These are phyloP conservation scores for Anthrax anthrax DNA, from an alignment of 2,888 invertebrate genomes.

Conservation along the genomic window DNA sequence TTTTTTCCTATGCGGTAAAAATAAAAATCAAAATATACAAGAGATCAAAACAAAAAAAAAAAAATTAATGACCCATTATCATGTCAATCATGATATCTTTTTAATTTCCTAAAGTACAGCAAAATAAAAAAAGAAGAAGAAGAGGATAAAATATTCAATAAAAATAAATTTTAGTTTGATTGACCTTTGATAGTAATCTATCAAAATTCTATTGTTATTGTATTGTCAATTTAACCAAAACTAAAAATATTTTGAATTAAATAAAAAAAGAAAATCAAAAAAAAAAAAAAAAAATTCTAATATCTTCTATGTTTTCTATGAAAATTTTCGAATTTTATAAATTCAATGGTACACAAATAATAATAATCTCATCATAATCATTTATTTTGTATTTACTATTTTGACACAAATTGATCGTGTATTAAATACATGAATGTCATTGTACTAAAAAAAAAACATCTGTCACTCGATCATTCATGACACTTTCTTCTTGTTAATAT, in stretches of 20 bases:
- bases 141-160: too few species aligned
- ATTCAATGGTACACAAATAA: background rate
- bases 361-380: background rate
- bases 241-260: background rate
- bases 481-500: constrained; percentile 1
- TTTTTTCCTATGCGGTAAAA: too few species aligned
- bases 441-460: too few species aligned
- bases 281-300: background rate
- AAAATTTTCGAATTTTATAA: background rate
- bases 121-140: too few species aligned
- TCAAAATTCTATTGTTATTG: background rate
- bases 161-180: too few species aligned
- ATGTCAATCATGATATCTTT: too few species aligned
- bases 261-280: background rate
- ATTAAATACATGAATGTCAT: constrained; percentile 5
- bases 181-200: background rate
- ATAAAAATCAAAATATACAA: too few species aligned
- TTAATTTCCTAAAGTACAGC: too few species aligned
- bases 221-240: background rate
- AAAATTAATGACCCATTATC: too few species aligned
- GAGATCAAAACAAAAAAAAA: too few species aligned
- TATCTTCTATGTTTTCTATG: background rate
- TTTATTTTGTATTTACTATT: background rate
- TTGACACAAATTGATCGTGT: constrained; percentile 6
- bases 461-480: constrained; percentile 12